Base-by-base conservation (phyloP, 2,888 invertebrate species). In the Drosophila birchii region DNA sequence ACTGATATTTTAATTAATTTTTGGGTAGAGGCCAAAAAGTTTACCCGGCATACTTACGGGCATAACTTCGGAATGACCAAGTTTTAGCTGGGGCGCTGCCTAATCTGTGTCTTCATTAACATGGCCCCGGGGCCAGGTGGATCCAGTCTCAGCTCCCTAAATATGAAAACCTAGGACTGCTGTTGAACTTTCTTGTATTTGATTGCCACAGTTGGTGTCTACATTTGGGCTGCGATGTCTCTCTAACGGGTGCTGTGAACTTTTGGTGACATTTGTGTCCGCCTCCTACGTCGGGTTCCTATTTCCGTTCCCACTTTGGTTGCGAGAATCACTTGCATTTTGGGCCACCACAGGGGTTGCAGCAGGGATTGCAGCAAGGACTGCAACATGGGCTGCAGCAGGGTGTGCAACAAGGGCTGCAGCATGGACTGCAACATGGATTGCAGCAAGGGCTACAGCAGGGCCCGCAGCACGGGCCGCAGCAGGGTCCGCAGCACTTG, bases 1-100 rank as follows among this genome's bases (percentile, higher is more conserved):
- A 85, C 75, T 87, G 84, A 85, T 83, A 83, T 85, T 85, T 85
- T 87, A 85, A 85, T 85, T 85, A 85, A 80, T 86, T 82, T 76
- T 76, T 38, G 68, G 58, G 51, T 51, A 45, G 49, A 53, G 58
- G 57, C 29, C 34, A 57, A 51, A 68, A 69, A 69, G 68, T 69
- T 69, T 70, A 29, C 49, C 32, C 43, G 20, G 34, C 41, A n/a
- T 34, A 34, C 66, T 61, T 66, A 74, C 71, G 57, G 75, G 57
- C 44, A 67, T 72, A 82, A 80, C 79, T 82, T 81, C 64, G 60
- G 69, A 83, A 77, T 82, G 82, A 80, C 78, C 78, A 84, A 86
- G 76, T 86, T 83, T 80, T 71, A 78, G 78, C 81, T 72, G 57
- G 23, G 47, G 32, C 57, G 51, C 51, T 55, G 54, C 59, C 70